Evolutionary conservation across 2,888 invertebrate genomes (phyloP), one percentile per base, ranked within the genome.

Genomic region (Beris chalybata): DNA sequence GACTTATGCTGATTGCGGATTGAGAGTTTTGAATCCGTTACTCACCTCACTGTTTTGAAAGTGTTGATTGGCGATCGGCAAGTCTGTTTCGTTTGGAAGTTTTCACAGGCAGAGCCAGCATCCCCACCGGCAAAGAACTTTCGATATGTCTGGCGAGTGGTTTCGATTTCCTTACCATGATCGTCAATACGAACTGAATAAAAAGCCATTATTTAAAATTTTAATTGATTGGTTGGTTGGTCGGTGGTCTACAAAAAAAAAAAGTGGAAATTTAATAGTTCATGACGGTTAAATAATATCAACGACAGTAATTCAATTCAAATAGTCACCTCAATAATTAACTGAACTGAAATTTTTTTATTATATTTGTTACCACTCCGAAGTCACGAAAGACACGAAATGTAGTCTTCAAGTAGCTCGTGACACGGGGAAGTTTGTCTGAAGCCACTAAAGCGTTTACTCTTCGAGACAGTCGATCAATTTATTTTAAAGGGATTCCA

Each of bases 181-280:
- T 73, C 74, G 63, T 74, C 72, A 22, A 74, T 70, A 22, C 72
- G 71, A 13, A 73, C 72, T 9, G 75, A 72, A 69, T 74, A 74
- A 54, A 74, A 75, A 4, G 75, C 73, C 76, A 76, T 76, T 55
- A 31, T 52, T 63, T 61, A 50, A 29, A 61, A 38, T 61, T 38
- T 22, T 31, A 61, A 11, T 13, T 48, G n/a, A 48, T 48, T 15
- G 48, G 15, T 48, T n/a, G 15, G 15, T 15, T 48, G 48, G 15
- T 48, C 15, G n/a, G 48, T n/a, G 15, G 15, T 48, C 48, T 48
- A 13, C 7, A 15, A 48, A 12, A n/a, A 48, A 48, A 48, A 48
- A 15, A 48, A 5, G 15, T 12, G 4, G 11, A 44, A n/a, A 44
- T 44, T 32, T 54, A 22, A 22, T 22, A 22, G 3, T 22, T 22